phyloP scores from a whole-genome alignment of 2,888 invertebrate species.

The Oasisia sp. region DNA sequence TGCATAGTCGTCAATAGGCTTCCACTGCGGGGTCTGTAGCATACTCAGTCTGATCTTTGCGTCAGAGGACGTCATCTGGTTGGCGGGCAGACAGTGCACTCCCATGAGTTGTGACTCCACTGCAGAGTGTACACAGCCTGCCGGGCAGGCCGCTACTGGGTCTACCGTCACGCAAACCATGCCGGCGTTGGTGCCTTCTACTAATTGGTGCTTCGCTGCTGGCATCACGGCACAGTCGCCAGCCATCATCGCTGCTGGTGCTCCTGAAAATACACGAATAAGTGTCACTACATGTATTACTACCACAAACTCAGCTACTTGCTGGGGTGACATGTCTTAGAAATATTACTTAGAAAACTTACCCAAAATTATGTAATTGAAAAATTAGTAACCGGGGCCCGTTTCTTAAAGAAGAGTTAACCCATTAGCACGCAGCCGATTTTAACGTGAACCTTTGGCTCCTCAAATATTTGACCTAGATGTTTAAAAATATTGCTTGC shows the following conservation, averaged over 20 bases:
- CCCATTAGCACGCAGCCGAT: no score
- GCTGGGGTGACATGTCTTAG: no score
- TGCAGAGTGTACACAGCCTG: neutral
- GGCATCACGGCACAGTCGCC: neutral
- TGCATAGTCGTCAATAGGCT: neutral
- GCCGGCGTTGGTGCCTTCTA: neutral
- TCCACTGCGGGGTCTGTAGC: neutral
- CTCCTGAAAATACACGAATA: neutral
- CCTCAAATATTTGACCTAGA: no score
- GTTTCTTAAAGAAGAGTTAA: no score
- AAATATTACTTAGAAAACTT: no score
- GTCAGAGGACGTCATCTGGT: neutral
- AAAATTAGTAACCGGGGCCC: no score
- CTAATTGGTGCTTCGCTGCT: neutral
- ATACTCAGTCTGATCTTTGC: neutral
- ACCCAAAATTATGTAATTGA: no score
- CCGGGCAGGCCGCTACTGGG: neutral
- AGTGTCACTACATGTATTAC: neutral
- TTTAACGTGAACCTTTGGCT: no score
- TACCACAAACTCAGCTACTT: no score
- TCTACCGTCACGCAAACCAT: neutral
- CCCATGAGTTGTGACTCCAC: neutral
- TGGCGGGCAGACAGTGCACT: constrained; percentile 5
- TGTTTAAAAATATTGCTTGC: no score
- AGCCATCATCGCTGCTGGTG: neutral